These are phyloP conservation scores for Thymelicus lineola DNA, from an alignment of 2,888 invertebrate genomes.

Conservation along the genomic window DNA sequence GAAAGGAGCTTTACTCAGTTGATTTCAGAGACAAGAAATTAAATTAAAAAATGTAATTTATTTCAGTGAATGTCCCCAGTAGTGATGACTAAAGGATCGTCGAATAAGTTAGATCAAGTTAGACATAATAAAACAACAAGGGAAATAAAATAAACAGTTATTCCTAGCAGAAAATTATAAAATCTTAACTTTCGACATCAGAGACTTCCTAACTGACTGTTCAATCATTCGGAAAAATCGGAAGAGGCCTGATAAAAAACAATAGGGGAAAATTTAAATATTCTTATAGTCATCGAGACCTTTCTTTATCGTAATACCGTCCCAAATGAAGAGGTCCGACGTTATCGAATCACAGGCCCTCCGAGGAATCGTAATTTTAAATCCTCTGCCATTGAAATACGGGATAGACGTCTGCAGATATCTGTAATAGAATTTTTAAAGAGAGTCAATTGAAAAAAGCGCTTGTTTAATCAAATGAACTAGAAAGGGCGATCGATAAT, in stretches of 20 bases:
- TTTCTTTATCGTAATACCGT: conserved; percentile 72
- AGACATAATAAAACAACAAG: no score
- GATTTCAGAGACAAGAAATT: background rate
- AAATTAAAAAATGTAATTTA: conserved; percentile 5
- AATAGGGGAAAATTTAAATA: conserved; percentile 58
- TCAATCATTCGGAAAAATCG: conserved; percentile 1
- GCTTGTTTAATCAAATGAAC: conserved; percentile 79
- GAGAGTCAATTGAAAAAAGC: conserved; percentile 75
- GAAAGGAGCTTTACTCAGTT: background rate
- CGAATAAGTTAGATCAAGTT: no score
- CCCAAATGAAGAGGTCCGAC: conserved; percentile 69
- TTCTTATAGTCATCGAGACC: conserved; percentile 66
- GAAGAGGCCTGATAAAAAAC: conserved; percentile 39
- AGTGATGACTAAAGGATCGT: background rate
- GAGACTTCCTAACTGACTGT: background rate
- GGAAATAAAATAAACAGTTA: background rate
- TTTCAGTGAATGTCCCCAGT: background rate
- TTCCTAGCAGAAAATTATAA: background rate
- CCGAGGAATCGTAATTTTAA: conserved; percentile 37
- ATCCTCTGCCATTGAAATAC: conserved; percentile 49
- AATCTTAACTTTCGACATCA: background rate
- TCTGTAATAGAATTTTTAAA: conserved; percentile 61
- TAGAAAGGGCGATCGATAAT: conserved; percentile 71
- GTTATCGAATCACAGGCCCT: conserved; percentile 45
- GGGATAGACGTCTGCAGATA: conserved; percentile 45